Conservation (phyloP, 2,888 invertebrate genomes). For the Epinotia bilunana region DNA sequence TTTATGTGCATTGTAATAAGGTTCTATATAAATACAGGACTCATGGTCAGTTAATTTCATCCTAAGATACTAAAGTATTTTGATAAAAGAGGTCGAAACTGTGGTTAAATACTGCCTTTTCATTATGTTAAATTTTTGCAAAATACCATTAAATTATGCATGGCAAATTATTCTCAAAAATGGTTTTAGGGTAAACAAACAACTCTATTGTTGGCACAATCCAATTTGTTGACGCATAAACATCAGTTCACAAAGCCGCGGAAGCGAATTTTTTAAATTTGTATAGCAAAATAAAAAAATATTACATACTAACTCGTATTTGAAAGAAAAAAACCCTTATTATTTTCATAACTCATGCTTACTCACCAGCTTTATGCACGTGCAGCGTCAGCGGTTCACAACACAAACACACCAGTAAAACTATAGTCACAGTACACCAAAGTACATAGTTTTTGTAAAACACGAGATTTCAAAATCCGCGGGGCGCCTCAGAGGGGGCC, state of each 20-base stretch:
- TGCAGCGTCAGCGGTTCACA: conserved; percentile 27
- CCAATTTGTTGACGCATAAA: neutral
- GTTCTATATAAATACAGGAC: too few relatives aligned
- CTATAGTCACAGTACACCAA: conserved; percentile 19
- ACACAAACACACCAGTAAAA: conserved; percentile 22
- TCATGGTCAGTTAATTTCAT: too few relatives aligned
- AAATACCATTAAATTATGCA: neutral
- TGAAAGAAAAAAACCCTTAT: neutral
- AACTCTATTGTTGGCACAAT: neutral
- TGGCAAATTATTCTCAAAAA: neutral
- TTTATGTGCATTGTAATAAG: too few relatives aligned
- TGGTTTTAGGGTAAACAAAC: neutral
- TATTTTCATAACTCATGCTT: neutral
- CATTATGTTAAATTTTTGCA: neutral
- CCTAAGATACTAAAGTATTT: neutral
- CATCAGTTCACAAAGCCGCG: neutral
- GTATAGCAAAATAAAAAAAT: neutral
- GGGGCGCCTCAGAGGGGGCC: conserved; percentile 66
- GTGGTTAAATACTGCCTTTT: neutral
- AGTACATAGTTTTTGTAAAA: conserved; percentile 9
- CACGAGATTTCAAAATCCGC: conserved; percentile 29
- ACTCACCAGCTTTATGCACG: conserved; percentile 34
- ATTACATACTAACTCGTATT: neutral
- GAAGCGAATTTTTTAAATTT: neutral
- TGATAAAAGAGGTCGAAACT: neutral